A percentile compares a stretch with the other conserved stretches of the same genome.
These are phyloP conservation scores for Melanargia galathea DNA, from an alignment of 2,888 invertebrate genomes.

Conservation along the genomic window DNA sequence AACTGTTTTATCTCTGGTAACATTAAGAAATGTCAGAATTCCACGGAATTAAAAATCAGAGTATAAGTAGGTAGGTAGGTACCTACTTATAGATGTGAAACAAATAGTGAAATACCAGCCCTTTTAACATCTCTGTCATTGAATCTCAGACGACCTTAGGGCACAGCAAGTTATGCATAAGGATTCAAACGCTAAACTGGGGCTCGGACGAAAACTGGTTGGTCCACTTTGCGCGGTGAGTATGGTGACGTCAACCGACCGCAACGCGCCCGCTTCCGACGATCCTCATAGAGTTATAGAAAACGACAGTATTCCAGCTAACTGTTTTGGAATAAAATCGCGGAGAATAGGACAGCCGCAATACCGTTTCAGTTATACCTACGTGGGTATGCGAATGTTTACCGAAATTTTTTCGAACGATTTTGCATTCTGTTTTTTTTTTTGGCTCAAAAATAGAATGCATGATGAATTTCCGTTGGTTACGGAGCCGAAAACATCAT, in stretches of 20 bases:
- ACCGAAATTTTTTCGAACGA: too few species aligned
- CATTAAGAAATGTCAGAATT: too few species aligned
- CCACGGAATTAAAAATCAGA: too few species aligned
- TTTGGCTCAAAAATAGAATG: too few species aligned
- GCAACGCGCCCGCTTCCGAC: conserved; percentile 66
- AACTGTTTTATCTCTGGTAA: too few species aligned
- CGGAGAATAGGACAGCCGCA: neutral
- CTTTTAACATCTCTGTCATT: conserved; percentile 66
- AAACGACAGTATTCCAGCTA: conserved; percentile 44
- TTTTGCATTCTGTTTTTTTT: too few species aligned
- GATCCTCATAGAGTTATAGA: conserved; percentile 44
- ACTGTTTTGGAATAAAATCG: conserved; percentile 23
- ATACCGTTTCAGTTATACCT: neutral
- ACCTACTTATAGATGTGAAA: neutral
- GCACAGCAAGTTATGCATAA: conserved; percentile 75
- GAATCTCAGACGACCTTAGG: conserved; percentile 76
- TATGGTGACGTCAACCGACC: conserved; percentile 65
- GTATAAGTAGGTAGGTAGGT: neutral
- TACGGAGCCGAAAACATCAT: too few species aligned
- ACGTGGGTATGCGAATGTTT: neutral
- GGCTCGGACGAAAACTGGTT: conserved; percentile 71
- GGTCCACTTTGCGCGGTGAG: conserved; percentile 60
- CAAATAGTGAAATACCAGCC: conserved; percentile 38
- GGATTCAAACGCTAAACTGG: conserved; percentile 78
- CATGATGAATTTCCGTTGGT: too few species aligned